Evolutionary conservation across 2,888 invertebrate genomes (phyloP), one percentile per base, ranked within the genome.

Genomic region (Lycocerus yunnanus): DNA sequence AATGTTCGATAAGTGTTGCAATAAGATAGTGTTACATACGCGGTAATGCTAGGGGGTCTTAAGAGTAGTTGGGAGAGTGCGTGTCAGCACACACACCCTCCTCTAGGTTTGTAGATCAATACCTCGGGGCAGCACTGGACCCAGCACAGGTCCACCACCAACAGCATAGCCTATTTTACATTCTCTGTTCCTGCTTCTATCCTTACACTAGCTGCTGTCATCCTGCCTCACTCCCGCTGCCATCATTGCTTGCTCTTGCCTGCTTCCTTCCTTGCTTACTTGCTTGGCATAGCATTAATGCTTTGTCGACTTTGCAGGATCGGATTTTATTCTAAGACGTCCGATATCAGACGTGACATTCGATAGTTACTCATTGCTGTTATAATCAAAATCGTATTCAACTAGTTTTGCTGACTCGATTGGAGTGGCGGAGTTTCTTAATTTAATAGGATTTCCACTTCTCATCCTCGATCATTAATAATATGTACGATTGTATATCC

Each of bases 171-270:
- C 90, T 88, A 89, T 90, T 90, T 90, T 90, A 90, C 90, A 90
- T 86, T 86, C 85, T 73, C 80, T 75, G 76, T 79, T 76, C 78
- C 80, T 82, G 83, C 75, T 79, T 80, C 77, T 78, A 73, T 83
- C 80, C 80, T 77, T 77, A 81, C 83, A 77, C 83, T 84, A 84
- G 77, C 83, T 85, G 72, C 78, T 86, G 86, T 84, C 82, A 87
- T 71, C 72, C 88, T 86, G 77, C 88, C 88, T 88, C 87, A 88
- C 88, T 89, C 88, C 88, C 89, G 89, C 89, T 89, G 89, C 89
- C 89, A 88, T 88, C 89, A 89, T 89, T 89, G 89, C 89, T 81
- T 82, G 89, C 90, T 88, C 88, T 88, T 89, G 90, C 89, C 89
- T 72, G 73, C 72, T 77, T 73, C 76, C 76, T 77, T 69, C 78